Evolutionary conservation across 2,797 vertebrate species (phyloP).

Genomic region (Myioborus miniatus): DNA sequence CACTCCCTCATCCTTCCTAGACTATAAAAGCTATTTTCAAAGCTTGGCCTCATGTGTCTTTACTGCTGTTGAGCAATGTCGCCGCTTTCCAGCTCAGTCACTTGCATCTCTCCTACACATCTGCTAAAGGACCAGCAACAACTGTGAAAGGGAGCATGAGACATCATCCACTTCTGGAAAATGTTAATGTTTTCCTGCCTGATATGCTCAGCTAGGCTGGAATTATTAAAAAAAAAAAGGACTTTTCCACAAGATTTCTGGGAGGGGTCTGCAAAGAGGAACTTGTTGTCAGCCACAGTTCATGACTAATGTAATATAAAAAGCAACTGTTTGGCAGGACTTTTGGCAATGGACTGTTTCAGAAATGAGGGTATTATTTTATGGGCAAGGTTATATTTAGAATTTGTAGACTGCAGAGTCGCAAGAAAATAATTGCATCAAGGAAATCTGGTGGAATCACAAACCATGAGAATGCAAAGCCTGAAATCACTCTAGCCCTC

Average conservation of each 20-base stretch:
- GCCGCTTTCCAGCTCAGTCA: neutral
- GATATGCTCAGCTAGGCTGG: slow-evolving; percentile 31
- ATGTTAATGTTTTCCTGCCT: slow-evolving; percentile 71
- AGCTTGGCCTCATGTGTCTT: neutral
- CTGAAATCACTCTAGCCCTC: slow-evolving; percentile 46
- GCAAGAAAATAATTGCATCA: slow-evolving; percentile 66
- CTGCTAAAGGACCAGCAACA: slow-evolving; percentile 3
- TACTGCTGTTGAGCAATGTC: slow-evolving; percentile 13
- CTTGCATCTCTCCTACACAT: slow-evolving; percentile 25
- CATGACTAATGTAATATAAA: slow-evolving; percentile 61
- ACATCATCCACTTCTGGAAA: slow-evolving; percentile 67
- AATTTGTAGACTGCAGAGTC: slow-evolving; percentile 50
- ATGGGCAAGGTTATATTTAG: slow-evolving; percentile 50
- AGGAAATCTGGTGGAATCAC: slow-evolving; percentile 67
- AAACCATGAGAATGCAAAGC: slow-evolving; percentile 62
- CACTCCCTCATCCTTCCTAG: neutral
- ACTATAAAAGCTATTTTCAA: slow-evolving; percentile 14
- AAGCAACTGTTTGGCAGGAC: slow-evolving; percentile 56
- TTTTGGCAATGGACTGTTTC: slow-evolving; percentile 43
- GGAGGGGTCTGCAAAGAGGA: slow-evolving; percentile 28
- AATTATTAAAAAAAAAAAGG: neutral
- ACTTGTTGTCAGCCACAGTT: slow-evolving; percentile 43
- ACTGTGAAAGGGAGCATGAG: slow-evolving; percentile 41
- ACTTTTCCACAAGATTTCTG: slow-evolving; percentile 26
- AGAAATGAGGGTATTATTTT: slow-evolving; percentile 63